Evolutionary conservation across 2,888 invertebrate genomes (phyloP), one percentile per base, ranked within the genome.

Genomic region (Trichogramma dendrolimi): DNA sequence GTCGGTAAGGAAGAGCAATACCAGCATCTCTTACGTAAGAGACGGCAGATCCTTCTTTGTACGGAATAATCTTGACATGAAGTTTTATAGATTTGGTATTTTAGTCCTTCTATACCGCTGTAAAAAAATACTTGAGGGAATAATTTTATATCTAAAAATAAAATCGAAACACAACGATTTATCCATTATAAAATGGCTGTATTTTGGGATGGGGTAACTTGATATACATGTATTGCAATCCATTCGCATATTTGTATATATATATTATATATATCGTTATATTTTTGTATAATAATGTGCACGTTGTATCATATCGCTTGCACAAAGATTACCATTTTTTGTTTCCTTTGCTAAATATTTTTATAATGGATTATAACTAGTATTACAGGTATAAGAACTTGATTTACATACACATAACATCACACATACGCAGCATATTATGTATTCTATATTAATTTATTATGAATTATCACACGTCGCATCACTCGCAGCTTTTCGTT

Each of bases 131-230:
- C 38, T 49, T 14, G 4, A 47, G 41, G 11, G 5, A 55, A 53
- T 51, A 43, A 57, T 60, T 50, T 40, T 4, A 52, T 27, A 41
- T 53, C 51, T 55, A 41, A 42, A 42, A 14, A 11, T 49, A 4
- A 6, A n/a, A 49, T 11, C 27, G 42, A 54, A 5, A 54, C 6
- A 40, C 7, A n/a, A 41, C 44, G 27, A 56, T 58, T 47, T 1
- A 43, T 75, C 77, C 77, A 78, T 78, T 78, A 77, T 75, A 77
- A 78, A 78, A 78, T 78, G 78, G 78, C 75, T 78, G 74, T 78
- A 78, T 78, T 78, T 76, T 74, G 71, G 27, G 27, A 27, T 27
- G 27, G 75, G 72, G 68, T 75, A 78, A 77, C 73, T 75, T 70
- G 71, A 75, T 78, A 73, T 76, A 78, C 75, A 77, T 74, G 71